phyloP scores from a whole-genome alignment of 2,113 vertebrate genomes.

The Embiotoca jacksoni region DNA sequence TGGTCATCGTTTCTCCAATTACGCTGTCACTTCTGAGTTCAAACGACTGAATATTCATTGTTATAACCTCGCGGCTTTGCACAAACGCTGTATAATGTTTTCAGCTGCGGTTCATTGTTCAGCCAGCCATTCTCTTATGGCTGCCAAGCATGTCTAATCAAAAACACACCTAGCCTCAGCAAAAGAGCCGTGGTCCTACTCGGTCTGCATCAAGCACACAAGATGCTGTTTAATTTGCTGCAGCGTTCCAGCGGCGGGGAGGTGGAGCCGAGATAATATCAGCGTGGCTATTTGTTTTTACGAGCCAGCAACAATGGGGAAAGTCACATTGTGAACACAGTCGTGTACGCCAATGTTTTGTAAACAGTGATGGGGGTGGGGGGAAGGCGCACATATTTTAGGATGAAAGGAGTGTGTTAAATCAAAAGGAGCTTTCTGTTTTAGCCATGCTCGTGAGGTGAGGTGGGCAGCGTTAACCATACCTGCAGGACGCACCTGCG shows the following conservation, averaged over 20 bases:
- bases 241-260: slow-evolving; percentile 52
- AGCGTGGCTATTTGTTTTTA: slow-evolving; percentile 52
- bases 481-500: slow-evolving; percentile 69
- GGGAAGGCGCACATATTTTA: slow-evolving; percentile 36
- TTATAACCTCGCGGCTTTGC: slow-evolving; percentile 28
- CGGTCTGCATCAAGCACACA: slow-evolving; percentile 69
- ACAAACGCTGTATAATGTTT: slow-evolving; percentile 41
- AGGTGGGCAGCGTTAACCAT: slow-evolving; percentile 39
- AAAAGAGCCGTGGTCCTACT: slow-evolving; percentile 52
- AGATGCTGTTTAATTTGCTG: slow-evolving; percentile 74
- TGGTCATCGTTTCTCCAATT: slow-evolving; percentile 66
- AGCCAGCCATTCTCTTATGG: slow-evolving; percentile 64
- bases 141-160: slow-evolving; percentile 81
- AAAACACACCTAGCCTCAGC: slow-evolving; percentile 82
- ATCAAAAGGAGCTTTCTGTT: slow-evolving; percentile 45
- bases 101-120: slow-evolving; percentile 75
- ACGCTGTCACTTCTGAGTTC: slow-evolving; percentile 58
- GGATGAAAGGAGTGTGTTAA: slow-evolving; percentile 45
- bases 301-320: slow-evolving; percentile 39
- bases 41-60: slow-evolving; percentile 66
- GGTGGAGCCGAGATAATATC: slow-evolving; percentile 51
- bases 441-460: slow-evolving; percentile 28
- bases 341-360: slow-evolving; percentile 55
- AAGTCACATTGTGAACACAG: slow-evolving; percentile 52
- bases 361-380: slow-evolving; percentile 54